Conservation (phyloP, 2,797 vertebrate species). For the Margarornis squamiger region DNA sequence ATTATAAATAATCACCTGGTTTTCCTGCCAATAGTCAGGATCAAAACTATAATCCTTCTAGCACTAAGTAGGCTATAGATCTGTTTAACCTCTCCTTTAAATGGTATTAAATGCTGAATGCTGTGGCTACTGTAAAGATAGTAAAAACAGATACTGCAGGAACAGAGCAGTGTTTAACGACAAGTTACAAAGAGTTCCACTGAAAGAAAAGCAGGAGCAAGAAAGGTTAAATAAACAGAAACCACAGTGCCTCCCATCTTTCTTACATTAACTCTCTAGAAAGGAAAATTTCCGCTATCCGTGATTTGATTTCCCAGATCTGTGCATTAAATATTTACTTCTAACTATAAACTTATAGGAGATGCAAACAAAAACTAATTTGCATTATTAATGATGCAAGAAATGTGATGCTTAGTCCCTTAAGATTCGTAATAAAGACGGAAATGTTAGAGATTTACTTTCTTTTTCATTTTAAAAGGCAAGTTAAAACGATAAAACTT, state of each 20-base stretch:
- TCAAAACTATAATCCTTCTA: slow-evolving; percentile 5
- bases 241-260: slow-evolving; percentile 6
- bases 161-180: slow-evolving; percentile 46
- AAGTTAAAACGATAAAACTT: slow-evolving; percentile 70
- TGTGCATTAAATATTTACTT: slow-evolving; percentile 76
- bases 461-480: slow-evolving; percentile 63
- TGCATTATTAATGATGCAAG: slow-evolving; percentile 73
- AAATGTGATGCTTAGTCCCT: slow-evolving; percentile 57
- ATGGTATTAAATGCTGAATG: slow-evolving; percentile 23
- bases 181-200: slow-evolving; percentile 43
- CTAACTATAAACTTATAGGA: slow-evolving; percentile 62
- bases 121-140: slow-evolving; percentile 40
- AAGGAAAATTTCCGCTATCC: slow-evolving; percentile 9
- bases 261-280: slow-evolving; percentile 44
- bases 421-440: slow-evolving; percentile 55
- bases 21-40: slow-evolving; percentile 12
- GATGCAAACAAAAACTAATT: slow-evolving; percentile 71
- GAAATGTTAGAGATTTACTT: slow-evolving; percentile 58
- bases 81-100: slow-evolving; percentile 40
- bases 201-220: slow-evolving; percentile 43
- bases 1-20: slow-evolving; percentile 36
- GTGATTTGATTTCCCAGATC: slow-evolving; percentile 60
- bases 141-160: slow-evolving; percentile 38
- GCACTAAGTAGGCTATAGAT: not conserved
- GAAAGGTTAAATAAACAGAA: slow-evolving; percentile 64